These are phyloP conservation scores for Lapara coniferarum DNA, from an alignment of 2,888 invertebrate genomes.

Conservation along the genomic window DNA sequence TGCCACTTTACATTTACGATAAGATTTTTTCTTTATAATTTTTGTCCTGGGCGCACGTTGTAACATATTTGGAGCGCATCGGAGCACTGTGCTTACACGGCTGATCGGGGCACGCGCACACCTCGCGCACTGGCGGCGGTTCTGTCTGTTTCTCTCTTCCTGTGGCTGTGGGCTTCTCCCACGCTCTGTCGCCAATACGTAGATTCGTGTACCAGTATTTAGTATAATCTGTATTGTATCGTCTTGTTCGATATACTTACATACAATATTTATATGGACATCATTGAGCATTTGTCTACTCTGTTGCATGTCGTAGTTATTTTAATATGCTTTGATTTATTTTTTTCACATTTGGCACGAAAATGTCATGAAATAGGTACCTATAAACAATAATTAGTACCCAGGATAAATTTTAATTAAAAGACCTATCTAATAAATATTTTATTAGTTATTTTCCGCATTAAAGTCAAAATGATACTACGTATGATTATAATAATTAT, in stretches of 20 bases:
- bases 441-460: not conserved
- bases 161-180: constrained; percentile 82
- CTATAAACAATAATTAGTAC: constrained; percentile 9
- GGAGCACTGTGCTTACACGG: constrained; percentile 78
- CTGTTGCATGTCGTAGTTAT: constrained; percentile 33
- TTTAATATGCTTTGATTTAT: constrained; percentile 23
- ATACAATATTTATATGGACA: constrained; percentile 16
- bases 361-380: constrained; percentile 2
- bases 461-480: not conserved
- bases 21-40: constrained; percentile 60
- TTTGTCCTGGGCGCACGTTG: constrained; percentile 72
- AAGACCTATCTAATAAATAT: not conserved
- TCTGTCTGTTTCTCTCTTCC: constrained; percentile 85
- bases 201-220: constrained; percentile 53
- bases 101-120: constrained; percentile 77
- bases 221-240: constrained; percentile 30
- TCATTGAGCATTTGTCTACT: constrained; percentile 24
- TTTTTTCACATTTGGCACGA: constrained; percentile 27
- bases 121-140: constrained; percentile 81
- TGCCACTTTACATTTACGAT: constrained; percentile 75
- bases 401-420: not conserved
- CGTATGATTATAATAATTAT: too few species aligned
- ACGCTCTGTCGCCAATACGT: constrained; percentile 71
- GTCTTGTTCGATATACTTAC: constrained; percentile 17
- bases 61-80: constrained; percentile 55